These are phyloP conservation scores for Cistogaster globosa DNA, from an alignment of 2,888 invertebrate genomes.

Conservation along the genomic window DNA sequence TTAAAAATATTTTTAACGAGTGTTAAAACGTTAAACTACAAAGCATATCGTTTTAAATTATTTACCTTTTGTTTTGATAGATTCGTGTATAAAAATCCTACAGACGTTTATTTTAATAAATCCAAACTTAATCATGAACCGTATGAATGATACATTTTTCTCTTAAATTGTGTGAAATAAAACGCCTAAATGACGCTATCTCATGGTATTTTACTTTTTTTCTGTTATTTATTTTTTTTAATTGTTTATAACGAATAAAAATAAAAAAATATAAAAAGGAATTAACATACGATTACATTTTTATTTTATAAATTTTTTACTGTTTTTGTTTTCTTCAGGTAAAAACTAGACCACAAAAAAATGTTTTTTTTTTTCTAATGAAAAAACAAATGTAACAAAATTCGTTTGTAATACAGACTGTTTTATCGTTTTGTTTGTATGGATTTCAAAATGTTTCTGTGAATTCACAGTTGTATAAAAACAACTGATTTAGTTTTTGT, in stretches of 20 bases:
- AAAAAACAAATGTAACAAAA: conserved; percentile 36
- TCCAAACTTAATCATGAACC: conserved; percentile 10
- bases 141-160: neutral
- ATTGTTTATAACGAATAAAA: conserved; percentile 14
- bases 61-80: too few species aligned
- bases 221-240: conserved; percentile 53
- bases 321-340: conserved; percentile 5
- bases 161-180: conserved; percentile 51
- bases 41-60: too few species aligned
- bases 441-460: conserved; percentile 43
- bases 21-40: too few species aligned
- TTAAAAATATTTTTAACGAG: too few species aligned
- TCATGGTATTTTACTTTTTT: conserved; percentile 56
- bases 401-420: conserved; percentile 13
- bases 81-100: too few species aligned
- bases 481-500: conserved; percentile 18
- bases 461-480: conserved; percentile 12
- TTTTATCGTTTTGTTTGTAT: conserved; percentile 10
- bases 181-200: conserved; percentile 63
- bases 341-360: conserved; percentile 61
- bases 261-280: neutral
- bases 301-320: conserved; percentile 9
- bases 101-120: neutral
- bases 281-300: conserved; percentile 31
- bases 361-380: conserved; percentile 34